Conservation (phyloP, 2,888 invertebrate genomes). For the Acleris literana region DNA sequence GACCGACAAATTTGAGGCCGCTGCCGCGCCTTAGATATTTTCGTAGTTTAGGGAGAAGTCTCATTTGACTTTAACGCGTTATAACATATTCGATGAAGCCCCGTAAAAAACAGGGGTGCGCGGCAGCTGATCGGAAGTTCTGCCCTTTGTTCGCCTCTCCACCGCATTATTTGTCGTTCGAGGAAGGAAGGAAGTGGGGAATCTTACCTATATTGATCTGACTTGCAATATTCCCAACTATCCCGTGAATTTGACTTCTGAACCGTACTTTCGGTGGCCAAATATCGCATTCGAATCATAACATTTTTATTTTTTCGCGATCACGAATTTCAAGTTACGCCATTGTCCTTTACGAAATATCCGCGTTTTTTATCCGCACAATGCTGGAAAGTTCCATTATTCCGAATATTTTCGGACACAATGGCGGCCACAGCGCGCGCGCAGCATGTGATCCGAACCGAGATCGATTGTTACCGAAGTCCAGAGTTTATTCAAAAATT, state of each 20-base stretch:
- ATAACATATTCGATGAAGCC: slow-evolving; percentile 78
- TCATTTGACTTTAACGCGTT: slow-evolving; percentile 41
- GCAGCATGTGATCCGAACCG: slow-evolving; percentile 76
- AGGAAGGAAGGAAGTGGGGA: slow-evolving; percentile 70
- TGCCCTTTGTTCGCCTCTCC: slow-evolving; percentile 76
- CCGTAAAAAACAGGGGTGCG: slow-evolving; percentile 69
- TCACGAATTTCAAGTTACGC: slow-evolving; percentile 60
- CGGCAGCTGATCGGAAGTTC: slow-evolving; percentile 83
- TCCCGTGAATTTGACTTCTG: slow-evolving; percentile 13
- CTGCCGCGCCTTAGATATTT: slow-evolving; percentile 25
- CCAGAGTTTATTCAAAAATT: slow-evolving; percentile 71
- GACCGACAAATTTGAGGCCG: slow-evolving; percentile 22
- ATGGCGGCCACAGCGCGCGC: slow-evolving; percentile 72
- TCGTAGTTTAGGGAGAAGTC: slow-evolving; percentile 18
- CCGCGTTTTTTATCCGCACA: slow-evolving; percentile 73
- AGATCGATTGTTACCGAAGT: slow-evolving; percentile 76
- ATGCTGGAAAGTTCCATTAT: slow-evolving; percentile 76
- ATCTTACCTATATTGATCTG: slow-evolving; percentile 34
- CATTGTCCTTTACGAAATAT: slow-evolving; percentile 74
- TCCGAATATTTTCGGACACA: slow-evolving; percentile 71
- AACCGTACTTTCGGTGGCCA: slow-evolving; percentile 9
- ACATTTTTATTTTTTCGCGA: slow-evolving; percentile 40
- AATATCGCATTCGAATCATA: slow-evolving; percentile 10
- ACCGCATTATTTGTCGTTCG: slow-evolving; percentile 64
- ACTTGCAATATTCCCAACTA: slow-evolving; percentile 28